phyloP scores from a whole-genome alignment of 2,113 vertebrate species.

The Uria lomvia region DNA sequence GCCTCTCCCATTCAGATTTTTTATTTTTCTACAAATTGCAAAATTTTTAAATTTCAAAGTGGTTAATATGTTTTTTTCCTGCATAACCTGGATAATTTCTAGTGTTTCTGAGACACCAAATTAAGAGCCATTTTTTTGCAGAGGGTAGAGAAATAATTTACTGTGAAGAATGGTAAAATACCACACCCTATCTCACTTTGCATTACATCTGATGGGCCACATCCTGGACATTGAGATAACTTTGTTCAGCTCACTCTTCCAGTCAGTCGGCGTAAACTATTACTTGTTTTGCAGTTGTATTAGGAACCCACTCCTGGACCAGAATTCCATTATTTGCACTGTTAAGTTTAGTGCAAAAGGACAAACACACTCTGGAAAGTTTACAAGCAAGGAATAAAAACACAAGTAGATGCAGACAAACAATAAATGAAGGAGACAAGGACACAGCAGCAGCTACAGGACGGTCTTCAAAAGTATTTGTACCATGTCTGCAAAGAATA shows the following conservation, averaged over 20 bases:
- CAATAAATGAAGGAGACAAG: background rate
- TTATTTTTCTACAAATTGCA: background rate
- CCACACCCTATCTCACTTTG: background rate
- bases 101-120: background rate
- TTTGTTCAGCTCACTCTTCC: background rate
- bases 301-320: background rate
- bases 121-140: background rate
- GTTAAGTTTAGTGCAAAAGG: background rate
- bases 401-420: background rate
- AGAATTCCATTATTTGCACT: background rate
- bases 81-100: background rate
- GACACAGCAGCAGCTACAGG: background rate
- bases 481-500: background rate
- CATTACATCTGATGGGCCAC: background rate
- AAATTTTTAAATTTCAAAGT: background rate
- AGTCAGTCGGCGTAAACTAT: background rate
- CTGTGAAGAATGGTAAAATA: background rate
- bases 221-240: background rate
- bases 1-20: background rate
- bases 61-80: background rate
- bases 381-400: background rate
- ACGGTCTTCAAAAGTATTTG: background rate
- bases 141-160: conserved; percentile 7
- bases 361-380: background rate
- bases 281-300: background rate